phyloP scores from a whole-genome alignment of 2,797 vertebrate species.

The Cygnus olor region DNA sequence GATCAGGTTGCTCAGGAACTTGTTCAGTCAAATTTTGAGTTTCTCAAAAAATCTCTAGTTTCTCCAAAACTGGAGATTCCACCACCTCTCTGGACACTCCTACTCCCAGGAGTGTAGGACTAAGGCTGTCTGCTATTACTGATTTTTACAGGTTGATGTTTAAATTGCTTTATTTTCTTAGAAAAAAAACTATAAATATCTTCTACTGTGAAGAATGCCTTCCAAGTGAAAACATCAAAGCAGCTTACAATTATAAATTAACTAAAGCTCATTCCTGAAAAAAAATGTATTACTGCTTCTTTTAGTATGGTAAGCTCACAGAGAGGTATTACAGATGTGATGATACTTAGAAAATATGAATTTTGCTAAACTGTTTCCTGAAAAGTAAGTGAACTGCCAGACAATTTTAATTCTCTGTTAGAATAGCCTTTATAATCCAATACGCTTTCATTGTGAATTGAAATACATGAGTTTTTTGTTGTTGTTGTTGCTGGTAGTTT shows the following conservation, averaged over 20 bases:
- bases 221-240: conserved; percentile 3
- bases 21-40: not conserved
- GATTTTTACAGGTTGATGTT: not conserved
- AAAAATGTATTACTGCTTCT: not conserved
- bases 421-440: not conserved
- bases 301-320: not conserved
- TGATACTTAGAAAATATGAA: not conserved
- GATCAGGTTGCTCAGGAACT: not conserved
- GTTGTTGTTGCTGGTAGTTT: no score
- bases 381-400: conserved; percentile 15
- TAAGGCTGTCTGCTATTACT: not conserved
- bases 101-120: not conserved
- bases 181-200: not conserved
- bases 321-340: not conserved
- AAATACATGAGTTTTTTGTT: not conserved
- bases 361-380: conserved; percentile 17
- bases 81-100: not conserved
- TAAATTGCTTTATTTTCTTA: not conserved
- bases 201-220: not conserved
- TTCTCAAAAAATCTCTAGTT: not conserved
- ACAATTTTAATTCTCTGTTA: conserved; percentile 1
- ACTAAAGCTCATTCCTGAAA: not conserved
- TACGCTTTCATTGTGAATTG: not conserved
- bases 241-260: not conserved
- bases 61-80: not conserved